A percentile compares a stretch with the other conserved stretches of the same genome.
Evolutionary conservation across 1,140 invertebrate species (phyloP).

Genomic region (Pogonus chalceus): DNA sequence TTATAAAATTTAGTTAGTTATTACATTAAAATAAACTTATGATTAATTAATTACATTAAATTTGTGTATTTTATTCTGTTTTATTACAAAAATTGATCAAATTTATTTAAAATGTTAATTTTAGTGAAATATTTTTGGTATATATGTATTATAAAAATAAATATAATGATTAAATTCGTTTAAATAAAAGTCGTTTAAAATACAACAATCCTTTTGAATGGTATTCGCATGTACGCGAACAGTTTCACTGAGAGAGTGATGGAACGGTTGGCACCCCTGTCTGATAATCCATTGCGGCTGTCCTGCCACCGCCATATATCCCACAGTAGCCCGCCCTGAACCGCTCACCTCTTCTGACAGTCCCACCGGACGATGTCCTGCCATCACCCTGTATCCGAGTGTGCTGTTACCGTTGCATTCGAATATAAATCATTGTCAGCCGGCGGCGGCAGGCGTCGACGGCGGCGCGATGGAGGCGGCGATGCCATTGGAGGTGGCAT

Average conservation of each 20-base stretch:
- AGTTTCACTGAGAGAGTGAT: slow-evolving; percentile 1
- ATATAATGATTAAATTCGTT: too few species aligned
- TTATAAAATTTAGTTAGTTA: too few species aligned
- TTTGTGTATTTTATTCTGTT: too few species aligned
- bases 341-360: neutral
- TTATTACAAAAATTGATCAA: too few species aligned
- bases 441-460: neutral
- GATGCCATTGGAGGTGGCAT: too few species aligned
- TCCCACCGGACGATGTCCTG: neutral
- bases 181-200: too few species aligned
- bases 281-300: slow-evolving; percentile 6
- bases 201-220: too few species aligned
- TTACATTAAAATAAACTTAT: too few species aligned
- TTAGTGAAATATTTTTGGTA: too few species aligned
- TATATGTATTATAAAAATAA: too few species aligned
- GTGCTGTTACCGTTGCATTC: slow-evolving; percentile 1
- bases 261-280: slow-evolving; percentile 6
- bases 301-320: slow-evolving; percentile 5
- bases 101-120: too few species aligned
- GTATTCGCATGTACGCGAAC: neutral
- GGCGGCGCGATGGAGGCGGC: neutral
- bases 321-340: neutral
- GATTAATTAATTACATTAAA: too few species aligned
- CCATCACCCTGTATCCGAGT: slow-evolving; percentile 3
- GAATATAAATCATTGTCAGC: slow-evolving; percentile 6